Evolutionary conservation across 2,113 vertebrate genomes (phyloP), one percentile per base, ranked within the genome.

Genomic region (Dipodomys merriami): DNA sequence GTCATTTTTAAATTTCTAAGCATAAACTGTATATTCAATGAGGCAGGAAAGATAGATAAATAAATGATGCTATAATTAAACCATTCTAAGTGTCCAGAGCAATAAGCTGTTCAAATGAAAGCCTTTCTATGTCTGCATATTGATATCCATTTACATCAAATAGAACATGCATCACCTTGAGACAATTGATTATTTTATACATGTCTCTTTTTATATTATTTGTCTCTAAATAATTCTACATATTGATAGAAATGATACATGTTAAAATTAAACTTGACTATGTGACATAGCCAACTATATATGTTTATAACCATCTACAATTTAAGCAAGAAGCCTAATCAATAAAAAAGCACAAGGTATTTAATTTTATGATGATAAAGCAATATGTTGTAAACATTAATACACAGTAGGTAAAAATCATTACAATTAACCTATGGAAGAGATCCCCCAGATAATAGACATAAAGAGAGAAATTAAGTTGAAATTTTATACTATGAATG

Each of bases 121-220:
- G 33, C n/a, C 65, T 91, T 64, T 94, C 62, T 57, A 0, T 49
- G 78, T 85, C 90, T 94, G 69, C 79, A 76, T 29, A 68, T 73
- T 13, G 87, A 90, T 74, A 79, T 85, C 71, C 72, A 85, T 90
- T 88, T 85, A 30, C 46, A 15, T 90, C 77, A 74, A 93, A 78
- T 33, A 83, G 20, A 89, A 16, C 33, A 92, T 86, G 82, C 13
- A 93, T 67, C 91, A 94, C 60, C 30, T 83, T 85, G 69, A 94
- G 30, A 53, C 19, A 68, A 93, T 85, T 78, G 83, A 91, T 92
- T 94, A 85, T 39, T 77, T 96, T 85, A 84, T 73, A 85, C 4
- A 73, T 80, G n/a, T 91, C 16, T 77, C 49, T 72, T 8, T 71
- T 44, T 53, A 19, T 83, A 71, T 78, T 49, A 69, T 90, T 96